Conservation (phyloP, 2,113 vertebrate species). For the Campylorhamphus procurvoides region DNA sequence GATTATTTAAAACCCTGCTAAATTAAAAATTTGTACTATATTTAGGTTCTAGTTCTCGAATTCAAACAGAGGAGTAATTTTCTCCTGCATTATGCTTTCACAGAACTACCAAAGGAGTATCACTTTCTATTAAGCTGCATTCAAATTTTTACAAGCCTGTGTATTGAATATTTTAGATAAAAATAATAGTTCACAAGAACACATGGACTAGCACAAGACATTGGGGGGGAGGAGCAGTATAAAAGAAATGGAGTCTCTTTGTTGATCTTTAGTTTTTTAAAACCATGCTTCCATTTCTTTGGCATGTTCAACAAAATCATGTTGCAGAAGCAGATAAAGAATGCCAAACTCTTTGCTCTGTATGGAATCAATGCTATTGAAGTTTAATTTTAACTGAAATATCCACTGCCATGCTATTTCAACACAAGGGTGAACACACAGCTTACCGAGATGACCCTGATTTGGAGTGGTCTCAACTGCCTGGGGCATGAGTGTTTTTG, state of each 20-base stretch:
- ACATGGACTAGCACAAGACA: background rate
- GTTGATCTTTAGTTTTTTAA: background rate
- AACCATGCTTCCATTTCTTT: background rate
- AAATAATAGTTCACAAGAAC: background rate
- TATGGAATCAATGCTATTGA: background rate
- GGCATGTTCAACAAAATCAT: background rate
- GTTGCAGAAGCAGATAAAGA: background rate
- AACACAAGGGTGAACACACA: background rate
- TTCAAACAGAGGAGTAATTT: background rate
- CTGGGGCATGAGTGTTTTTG: background rate
- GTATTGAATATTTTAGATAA: background rate
- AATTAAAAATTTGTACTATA: background rate
- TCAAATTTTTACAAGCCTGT: background rate
- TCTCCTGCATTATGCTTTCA: background rate
- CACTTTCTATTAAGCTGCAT: background rate
- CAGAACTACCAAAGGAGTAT: background rate
- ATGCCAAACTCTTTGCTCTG: background rate
- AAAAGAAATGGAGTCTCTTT: background rate
- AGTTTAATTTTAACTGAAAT: background rate
- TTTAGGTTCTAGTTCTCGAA: background rate
- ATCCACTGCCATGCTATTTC: background rate
- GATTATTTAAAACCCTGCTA: background rate
- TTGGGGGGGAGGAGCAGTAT: background rate
- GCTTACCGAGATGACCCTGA: background rate
- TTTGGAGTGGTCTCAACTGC: background rate